Evolutionary conservation across 2,797 vertebrate genomes (phyloP).

Genomic region (Gallirallus australis): DNA sequence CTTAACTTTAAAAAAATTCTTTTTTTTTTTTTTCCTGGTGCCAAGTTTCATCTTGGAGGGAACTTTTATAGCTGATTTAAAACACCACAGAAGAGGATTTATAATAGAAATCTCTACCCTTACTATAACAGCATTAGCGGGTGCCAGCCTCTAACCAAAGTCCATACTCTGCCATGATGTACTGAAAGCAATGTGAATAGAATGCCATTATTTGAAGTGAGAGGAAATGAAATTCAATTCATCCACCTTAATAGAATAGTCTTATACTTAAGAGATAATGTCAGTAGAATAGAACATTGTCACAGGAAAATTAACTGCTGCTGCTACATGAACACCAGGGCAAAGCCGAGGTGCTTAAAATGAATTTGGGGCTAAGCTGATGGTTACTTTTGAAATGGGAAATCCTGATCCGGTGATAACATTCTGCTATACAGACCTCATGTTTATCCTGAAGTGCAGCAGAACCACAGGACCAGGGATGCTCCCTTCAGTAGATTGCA

Average conservation of each 20-base stretch:
- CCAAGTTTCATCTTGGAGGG: slow-evolving; percentile 35
- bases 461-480: neutral
- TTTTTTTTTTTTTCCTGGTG: neutral
- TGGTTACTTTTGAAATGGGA: slow-evolving; percentile 29
- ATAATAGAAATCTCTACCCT: slow-evolving; percentile 62
- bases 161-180: slow-evolving; percentile 35
- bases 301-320: slow-evolving; percentile 62
- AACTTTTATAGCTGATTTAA: slow-evolving; percentile 55
- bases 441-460: neutral
- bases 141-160: slow-evolving; percentile 58
- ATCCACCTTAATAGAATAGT: slow-evolving; percentile 68
- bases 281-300: slow-evolving; percentile 61
- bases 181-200: slow-evolving; percentile 65
- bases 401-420: slow-evolving; percentile 3
- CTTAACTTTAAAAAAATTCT: neutral
- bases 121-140: slow-evolving; percentile 49
- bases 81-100: slow-evolving; percentile 46
- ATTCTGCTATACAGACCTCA: neutral
- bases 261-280: slow-evolving; percentile 66
- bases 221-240: slow-evolving; percentile 72
- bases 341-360: slow-evolving; percentile 38
- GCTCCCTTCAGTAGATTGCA: rapidly evolving
- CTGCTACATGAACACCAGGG: slow-evolving; percentile 33
- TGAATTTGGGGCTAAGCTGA: slow-evolving; percentile 31
- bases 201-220: slow-evolving; percentile 66